Evolutionary conservation across 2,113 vertebrate genomes (phyloP).

Genomic region (Melanotaenia duboulayi): DNA sequence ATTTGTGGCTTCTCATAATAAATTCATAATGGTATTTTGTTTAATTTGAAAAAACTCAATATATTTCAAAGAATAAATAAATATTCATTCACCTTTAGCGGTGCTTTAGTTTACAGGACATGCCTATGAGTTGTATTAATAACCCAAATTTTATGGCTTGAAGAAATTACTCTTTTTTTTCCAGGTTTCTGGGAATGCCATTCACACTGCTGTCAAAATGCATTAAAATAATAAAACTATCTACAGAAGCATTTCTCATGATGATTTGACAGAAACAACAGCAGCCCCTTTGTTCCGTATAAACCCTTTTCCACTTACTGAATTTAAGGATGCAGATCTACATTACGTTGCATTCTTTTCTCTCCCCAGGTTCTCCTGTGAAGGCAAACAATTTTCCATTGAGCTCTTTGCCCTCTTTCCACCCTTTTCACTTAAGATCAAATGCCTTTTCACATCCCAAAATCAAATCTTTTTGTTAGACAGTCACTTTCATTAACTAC

Average conservation of each 20-base stretch:
- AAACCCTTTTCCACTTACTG: not conserved
- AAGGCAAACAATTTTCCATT: not conserved
- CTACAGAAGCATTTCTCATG: not conserved
- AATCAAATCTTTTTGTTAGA: slow-evolving; percentile 40
- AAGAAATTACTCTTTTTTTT: no score
- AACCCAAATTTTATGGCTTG: no score
- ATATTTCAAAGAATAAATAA: no score
- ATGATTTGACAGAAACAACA: not conserved
- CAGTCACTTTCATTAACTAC: slow-evolving; percentile 19
- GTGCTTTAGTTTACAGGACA: no score
- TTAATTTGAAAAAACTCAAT: no score
- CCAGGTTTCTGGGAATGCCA: no score
- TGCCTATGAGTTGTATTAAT: no score
- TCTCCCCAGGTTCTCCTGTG: slow-evolving; percentile 5
- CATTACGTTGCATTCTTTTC: not conserved
- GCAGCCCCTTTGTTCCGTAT: not conserved
- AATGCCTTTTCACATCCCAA: slow-evolving; percentile 25
- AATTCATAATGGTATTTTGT: no score
- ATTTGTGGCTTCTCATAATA: no score
- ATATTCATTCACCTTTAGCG: no score
- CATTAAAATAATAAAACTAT: not conserved
- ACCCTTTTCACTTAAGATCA: slow-evolving; percentile 9
- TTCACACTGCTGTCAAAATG: not conserved
- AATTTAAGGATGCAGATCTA: not conserved
- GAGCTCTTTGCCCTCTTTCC: not conserved